A percentile compares a stretch with the other conserved stretches of the same genome.
These are phyloP conservation scores for Chrysoperla carnea DNA, from an alignment of 1,140 invertebrate genomes.

Conservation along the genomic window DNA sequence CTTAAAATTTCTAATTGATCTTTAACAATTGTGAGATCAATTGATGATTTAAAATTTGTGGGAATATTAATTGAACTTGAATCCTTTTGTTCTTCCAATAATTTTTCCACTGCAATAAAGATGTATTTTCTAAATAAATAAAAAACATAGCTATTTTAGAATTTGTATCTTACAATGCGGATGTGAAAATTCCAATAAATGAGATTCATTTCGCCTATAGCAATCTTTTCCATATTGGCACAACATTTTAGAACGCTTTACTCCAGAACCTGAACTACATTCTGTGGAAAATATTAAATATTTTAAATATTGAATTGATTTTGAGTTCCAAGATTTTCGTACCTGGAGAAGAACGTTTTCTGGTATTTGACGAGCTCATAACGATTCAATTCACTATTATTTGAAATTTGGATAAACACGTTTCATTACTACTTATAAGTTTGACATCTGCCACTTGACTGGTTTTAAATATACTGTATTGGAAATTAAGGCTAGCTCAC, in stretches of 20 bases:
- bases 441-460: too few relatives aligned
- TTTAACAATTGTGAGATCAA: constrained; percentile 13
- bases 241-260: neutral
- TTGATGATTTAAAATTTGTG: constrained; percentile 1
- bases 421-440: too few relatives aligned
- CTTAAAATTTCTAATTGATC: constrained; percentile 10
- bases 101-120: constrained; percentile 1
- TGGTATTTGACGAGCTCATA: too few relatives aligned
- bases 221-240: constrained; percentile 36
- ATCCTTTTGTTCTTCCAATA: neutral
- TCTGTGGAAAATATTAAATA: too few relatives aligned
- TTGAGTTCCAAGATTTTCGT: too few relatives aligned
- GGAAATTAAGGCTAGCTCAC: too few relatives aligned
- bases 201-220: constrained; percentile 64
- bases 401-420: too few relatives aligned
- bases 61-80: constrained; percentile 6
- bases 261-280: neutral
- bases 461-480: too few relatives aligned
- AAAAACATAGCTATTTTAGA: neutral
- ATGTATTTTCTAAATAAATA: neutral
- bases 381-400: too few relatives aligned
- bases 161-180: constrained; percentile 39
- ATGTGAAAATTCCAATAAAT: constrained; percentile 65
- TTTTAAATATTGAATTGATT: too few relatives aligned
- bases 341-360: too few relatives aligned